Evolutionary conservation across 2,888 invertebrate genomes (phyloP), one percentile per base, ranked within the genome.

Genomic region (Drosophila paramelanica): DNA sequence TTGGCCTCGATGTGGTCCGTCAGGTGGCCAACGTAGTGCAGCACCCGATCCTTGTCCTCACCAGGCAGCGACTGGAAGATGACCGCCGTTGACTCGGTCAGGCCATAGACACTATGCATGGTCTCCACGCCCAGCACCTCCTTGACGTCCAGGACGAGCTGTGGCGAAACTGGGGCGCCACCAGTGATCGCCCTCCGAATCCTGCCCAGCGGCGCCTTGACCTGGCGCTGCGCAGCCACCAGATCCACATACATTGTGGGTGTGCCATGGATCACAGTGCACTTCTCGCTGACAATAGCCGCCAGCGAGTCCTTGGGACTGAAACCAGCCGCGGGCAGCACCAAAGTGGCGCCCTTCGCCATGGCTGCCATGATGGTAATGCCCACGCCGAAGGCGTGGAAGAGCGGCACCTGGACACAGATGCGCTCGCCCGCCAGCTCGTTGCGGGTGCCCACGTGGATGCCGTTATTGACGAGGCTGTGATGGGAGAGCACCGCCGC

Each of bases 241-340:
- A 96, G 93, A 92, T 97, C 96, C 13, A 96, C 94, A 91, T 96
- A 96, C 97, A 97, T 97, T 3, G 97, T 97, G 6, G 97, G 97
- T 0, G 97, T 97, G 39, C 97, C 97, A 88, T 95, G 95, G 31
- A 96, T 90, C 1, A 95, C 91, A 0, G 94, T 94, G 86, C 97
- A 96, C 94, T 94, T 95, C 91, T 97, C 96, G 23, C 94, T 91
- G 25, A 93, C 92, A 5, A 96, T 94, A 0, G 96, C 94, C 51
- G 94, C 91, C 2, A 97, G 90, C 0, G 95, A 93, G 39, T 93
- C 93, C 17, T 93, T 93, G 0, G 96, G 94, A 89, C 95, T 94
- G 79, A 95, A 96, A 0, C 89, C 92, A 0, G 93, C 92, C 0
- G 93, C 91, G 0, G 96, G 95, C 3, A 96, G 75, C 0, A 96